Percentiles rank a stretch among this genome's conserved stretches.
Conservation (phyloP, 1,140 invertebrate species). For the Papilio helenus region DNA sequence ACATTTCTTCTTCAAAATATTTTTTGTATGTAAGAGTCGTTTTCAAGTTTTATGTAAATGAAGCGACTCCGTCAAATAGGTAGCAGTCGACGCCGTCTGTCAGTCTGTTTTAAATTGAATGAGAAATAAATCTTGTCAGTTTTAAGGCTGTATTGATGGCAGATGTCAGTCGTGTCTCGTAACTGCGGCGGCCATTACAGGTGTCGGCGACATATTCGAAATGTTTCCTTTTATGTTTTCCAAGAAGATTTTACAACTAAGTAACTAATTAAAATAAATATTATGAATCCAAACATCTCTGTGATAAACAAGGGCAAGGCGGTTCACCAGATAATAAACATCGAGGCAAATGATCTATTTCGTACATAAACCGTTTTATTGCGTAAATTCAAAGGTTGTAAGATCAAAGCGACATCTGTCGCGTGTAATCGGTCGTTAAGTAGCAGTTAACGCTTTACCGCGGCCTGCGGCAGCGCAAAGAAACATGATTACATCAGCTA, state of each 20-base stretch:
- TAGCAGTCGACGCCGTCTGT: conserved; percentile 40
- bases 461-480: background rate
- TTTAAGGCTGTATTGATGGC: conserved; percentile 65
- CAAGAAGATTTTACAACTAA: background rate
- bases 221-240: background rate
- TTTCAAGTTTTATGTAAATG: conserved; percentile 45
- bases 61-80: conserved; percentile 40
- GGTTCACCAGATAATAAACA: background rate
- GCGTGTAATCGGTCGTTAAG: background rate
- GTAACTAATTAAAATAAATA: background rate
- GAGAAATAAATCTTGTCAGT: conserved; percentile 75
- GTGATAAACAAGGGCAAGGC: background rate
- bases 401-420: conserved; percentile 11
- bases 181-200: conserved; percentile 11
- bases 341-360: background rate
- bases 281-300: background rate
- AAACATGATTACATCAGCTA: conserved; percentile 5
- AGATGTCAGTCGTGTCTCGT: conserved; percentile 9
- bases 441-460: conserved; percentile 1
- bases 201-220: conserved; percentile 3
- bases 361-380: background rate
- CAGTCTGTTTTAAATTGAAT: conserved; percentile 72
- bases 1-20: background rate
- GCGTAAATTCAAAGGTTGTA: background rate
- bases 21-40: conserved; percentile 19